These are phyloP conservation scores for Tenthredo mesomela DNA, from an alignment of 2,888 invertebrate genomes.

Conservation along the genomic window DNA sequence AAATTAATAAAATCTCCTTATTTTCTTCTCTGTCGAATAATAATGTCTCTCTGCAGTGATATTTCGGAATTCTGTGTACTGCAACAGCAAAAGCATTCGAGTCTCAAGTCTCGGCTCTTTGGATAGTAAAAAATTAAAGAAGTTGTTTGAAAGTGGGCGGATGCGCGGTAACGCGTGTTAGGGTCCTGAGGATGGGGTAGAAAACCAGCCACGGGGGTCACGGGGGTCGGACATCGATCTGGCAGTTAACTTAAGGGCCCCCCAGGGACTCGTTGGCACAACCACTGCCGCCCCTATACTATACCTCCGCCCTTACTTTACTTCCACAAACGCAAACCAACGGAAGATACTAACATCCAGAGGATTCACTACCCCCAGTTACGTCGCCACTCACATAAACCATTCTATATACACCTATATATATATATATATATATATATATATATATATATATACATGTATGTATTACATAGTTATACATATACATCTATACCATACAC, in stretches of 20 bases:
- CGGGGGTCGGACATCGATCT: slow-evolving; percentile 75
- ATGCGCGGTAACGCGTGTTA: slow-evolving; percentile 27
- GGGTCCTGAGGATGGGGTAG: slow-evolving; percentile 54
- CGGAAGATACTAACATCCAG: slow-evolving; percentile 55
- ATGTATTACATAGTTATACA: not conserved
- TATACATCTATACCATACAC: not conserved
- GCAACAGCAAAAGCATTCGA: not conserved
- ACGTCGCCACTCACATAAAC: slow-evolving; percentile 61
- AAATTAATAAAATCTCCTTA: not conserved
- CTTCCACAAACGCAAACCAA: slow-evolving; percentile 14
- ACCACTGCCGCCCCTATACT: slow-evolving; percentile 61
- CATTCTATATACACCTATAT: slow-evolving; percentile 57
- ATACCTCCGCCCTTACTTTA: slow-evolving; percentile 20
- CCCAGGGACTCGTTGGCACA: slow-evolving; percentile 75
- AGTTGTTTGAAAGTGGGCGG: slow-evolving; percentile 48
- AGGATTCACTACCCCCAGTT: slow-evolving; percentile 62
- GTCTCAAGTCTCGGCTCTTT: not conserved
- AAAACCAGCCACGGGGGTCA: slow-evolving; percentile 56
- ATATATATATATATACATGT: slow-evolving; percentile 23
- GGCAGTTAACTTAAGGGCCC: slow-evolving; percentile 75
- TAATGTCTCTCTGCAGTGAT: not conserved
- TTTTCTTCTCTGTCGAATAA: not conserved
- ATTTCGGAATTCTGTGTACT: not conserved
- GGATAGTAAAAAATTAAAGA: slow-evolving; percentile 32
- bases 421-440: slow-evolving; percentile 8